These are phyloP conservation scores for Horisme vitalbata DNA, from an alignment of 2,888 invertebrate genomes.

Conservation along the genomic window DNA sequence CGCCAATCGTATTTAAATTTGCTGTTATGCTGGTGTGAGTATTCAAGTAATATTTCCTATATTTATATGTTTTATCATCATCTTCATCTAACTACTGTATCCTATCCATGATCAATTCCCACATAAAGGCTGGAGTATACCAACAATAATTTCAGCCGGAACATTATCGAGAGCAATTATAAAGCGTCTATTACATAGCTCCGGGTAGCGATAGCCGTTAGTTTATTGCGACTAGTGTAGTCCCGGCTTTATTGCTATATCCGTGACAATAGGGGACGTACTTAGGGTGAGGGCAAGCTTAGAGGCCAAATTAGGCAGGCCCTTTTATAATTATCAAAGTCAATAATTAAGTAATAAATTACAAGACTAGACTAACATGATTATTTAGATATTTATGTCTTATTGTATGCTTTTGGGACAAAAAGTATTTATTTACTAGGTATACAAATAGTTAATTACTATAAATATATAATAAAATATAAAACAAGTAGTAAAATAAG, in stretches of 20 bases:
- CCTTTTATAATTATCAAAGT: too few relatives aligned
- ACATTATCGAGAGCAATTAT: constrained; percentile 60
- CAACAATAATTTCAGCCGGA: constrained; percentile 33
- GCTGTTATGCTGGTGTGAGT: too few relatives aligned
- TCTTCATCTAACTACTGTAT: constrained; percentile 13
- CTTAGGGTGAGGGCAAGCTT: constrained; percentile 11
- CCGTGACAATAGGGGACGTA: constrained; percentile 36
- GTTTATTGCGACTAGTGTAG: constrained; percentile 64
- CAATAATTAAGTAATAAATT: too few relatives aligned
- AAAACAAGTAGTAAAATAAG: too few relatives aligned
- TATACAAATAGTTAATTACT: too few relatives aligned
- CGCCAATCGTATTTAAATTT: too few relatives aligned
- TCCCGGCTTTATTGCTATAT: constrained; percentile 58
- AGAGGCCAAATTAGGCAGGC: background rate
- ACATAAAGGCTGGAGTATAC: constrained; percentile 26
- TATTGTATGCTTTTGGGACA: too few relatives aligned
- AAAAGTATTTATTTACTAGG: too few relatives aligned
- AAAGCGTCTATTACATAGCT: constrained; percentile 59
- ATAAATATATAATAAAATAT: too few relatives aligned
- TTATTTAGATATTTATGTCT: too few relatives aligned
- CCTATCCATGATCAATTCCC: constrained; percentile 24
- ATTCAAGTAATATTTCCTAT: too few relatives aligned
- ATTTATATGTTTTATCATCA: constrained; percentile 6
- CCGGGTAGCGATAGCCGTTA: constrained; percentile 57
- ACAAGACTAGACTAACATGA: too few relatives aligned